Conservation (phyloP, 2,113 vertebrate genomes). For the Epinephelus fuscoguttatus region DNA sequence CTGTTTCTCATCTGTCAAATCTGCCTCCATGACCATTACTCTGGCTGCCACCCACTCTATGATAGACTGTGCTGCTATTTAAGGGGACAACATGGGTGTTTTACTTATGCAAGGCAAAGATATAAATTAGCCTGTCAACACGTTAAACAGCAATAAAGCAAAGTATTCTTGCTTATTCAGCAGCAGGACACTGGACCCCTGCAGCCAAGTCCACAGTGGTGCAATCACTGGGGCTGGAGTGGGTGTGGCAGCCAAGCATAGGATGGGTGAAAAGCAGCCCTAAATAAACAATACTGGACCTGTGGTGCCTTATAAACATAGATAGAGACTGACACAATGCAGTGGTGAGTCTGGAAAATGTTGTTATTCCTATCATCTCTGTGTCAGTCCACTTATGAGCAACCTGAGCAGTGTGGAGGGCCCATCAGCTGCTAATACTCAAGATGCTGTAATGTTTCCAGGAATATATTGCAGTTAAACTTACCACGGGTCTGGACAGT, state of each 20-base stretch:
- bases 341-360: neutral
- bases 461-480: conserved; percentile 15
- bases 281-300: neutral
- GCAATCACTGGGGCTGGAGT: conserved; percentile 42
- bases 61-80: conserved; percentile 1
- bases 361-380: neutral
- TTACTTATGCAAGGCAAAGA: conserved; percentile 17
- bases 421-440: neutral
- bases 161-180: conserved; percentile 53
- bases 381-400: neutral
- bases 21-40: neutral
- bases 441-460: neutral
- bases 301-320: neutral
- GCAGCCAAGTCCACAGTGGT: conserved; percentile 38
- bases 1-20: conserved; percentile 11
- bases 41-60: neutral
- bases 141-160: conserved; percentile 24
- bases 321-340: neutral
- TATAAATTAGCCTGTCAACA: neutral
- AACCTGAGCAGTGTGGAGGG: neutral
- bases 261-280: conserved; percentile 16
- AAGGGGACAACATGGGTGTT: conserved; percentile 1
- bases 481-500: conserved; percentile 79
- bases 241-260: conserved; percentile 65
- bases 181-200: conserved; percentile 31